Evolutionary conservation across 2,797 vertebrate genomes (phyloP).

Genomic region (Tapera naevia): DNA sequence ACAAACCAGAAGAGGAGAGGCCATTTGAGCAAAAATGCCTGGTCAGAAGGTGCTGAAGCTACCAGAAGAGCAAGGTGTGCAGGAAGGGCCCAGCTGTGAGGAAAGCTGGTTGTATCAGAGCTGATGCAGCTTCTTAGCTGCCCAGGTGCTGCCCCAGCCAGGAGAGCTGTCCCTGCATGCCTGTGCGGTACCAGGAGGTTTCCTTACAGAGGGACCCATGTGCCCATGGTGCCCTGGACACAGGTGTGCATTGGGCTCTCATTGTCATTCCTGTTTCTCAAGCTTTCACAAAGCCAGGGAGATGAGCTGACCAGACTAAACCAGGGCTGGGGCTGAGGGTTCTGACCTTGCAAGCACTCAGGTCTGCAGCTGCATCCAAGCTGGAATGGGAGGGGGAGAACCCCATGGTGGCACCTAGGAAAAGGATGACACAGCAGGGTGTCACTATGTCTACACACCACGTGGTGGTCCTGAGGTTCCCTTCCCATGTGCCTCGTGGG

Average conservation of each 20-base stretch:
- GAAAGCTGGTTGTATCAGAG: constrained; percentile 23
- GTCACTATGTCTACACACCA: not conserved
- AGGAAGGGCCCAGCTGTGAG: not conserved
- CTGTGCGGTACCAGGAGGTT: rapidly evolving
- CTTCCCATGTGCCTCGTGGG: not conserved
- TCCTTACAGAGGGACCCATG: not conserved
- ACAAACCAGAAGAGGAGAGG: not conserved
- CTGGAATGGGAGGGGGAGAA: not conserved
- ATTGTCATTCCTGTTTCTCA: not conserved
- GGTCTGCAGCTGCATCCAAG: not conserved
- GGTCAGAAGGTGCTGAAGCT: not conserved
- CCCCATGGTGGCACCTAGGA: rapidly evolving
- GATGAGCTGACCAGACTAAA: not conserved
- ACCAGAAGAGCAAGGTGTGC: not conserved
- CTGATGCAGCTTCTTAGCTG: not conserved
- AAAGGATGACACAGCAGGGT: not conserved
- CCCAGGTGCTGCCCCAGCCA: not conserved
- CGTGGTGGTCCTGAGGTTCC: not conserved
- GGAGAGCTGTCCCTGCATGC: not conserved
- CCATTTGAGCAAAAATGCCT: not conserved
- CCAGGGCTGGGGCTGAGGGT: not conserved
- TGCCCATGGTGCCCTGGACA: not conserved
- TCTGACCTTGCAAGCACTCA: not conserved
- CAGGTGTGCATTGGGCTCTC: rapidly evolving
- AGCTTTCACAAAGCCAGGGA: not conserved